Evolutionary conservation across 2,797 vertebrate genomes (phyloP), one percentile per base, ranked within the genome.

Genomic region (Diceros bicornis): DNA sequence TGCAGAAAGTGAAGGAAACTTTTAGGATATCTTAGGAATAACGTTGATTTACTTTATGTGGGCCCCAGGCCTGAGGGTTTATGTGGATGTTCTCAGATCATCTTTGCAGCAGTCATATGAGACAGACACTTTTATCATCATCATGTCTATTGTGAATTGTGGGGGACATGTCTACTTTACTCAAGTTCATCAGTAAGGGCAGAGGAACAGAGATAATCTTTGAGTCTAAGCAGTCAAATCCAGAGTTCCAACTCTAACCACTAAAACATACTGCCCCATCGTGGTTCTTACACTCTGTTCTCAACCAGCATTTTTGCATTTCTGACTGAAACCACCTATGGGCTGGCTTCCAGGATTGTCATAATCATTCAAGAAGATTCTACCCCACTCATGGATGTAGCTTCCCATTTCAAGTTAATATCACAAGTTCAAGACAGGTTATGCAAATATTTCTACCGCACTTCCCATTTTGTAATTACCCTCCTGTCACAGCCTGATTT

Each of bases 361-460:
- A 8, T 84, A 55, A 61, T 84, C 74, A 59, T 69, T 81, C 44
- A 18, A 91, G 64, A 89, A 87, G 61, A 68, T 72, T 55, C 93
- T 88, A 25, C 25, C 23, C 64, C 50, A 52, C 59, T 75, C 44
- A 23, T 62, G 77, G 50, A 71, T 29, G 32, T 32, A 72, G 55
- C 77, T 57, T 82, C 55, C 62, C 79, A 27, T n/a, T 93, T 68
- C 81, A 95, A 94, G 75, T 44, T 71, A 50, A 69, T 52, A 69
- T 23, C 9, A 4, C 52, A 89, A 61, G 72, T 85, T 93, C 66
- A 47, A 66, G 92, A 66, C 55, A 96, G 88, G 69, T 72, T 95
- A 95, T 47, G 72, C 88, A 96, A 91, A 97, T 96, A 95, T 97
- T 97, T 97, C 64, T 59, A 44, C 47, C 27, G 18, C 27, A 77